Conservation (phyloP, 2,797 vertebrate species). For the Brachyalestes nurse region DNA sequence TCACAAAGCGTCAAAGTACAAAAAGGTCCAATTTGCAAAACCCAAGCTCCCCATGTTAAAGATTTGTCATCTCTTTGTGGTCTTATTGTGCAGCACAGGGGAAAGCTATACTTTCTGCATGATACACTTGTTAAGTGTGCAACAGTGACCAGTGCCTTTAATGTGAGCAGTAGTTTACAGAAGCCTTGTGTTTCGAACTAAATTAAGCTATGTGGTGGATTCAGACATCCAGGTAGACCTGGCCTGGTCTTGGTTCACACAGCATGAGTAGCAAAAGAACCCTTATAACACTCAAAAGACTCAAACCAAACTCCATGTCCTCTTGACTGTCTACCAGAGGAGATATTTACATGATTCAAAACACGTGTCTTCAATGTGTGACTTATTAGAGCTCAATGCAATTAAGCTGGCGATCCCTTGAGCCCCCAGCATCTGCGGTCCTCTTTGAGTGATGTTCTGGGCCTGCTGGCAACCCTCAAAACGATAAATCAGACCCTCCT, state of each 20-base stretch:
- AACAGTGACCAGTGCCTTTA: neutral
- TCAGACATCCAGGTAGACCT: neutral
- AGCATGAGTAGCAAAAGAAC: slow-evolving; percentile 52
- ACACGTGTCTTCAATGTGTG: slow-evolving; percentile 64
- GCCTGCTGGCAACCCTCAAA: slow-evolving; percentile 47
- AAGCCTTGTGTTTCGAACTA: slow-evolving; percentile 1
- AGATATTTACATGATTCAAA: slow-evolving; percentile 71
- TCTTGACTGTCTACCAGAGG: slow-evolving; percentile 51
- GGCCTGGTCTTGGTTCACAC: neutral
- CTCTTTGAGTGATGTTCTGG: slow-evolving; percentile 63
- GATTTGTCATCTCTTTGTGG: slow-evolving; percentile 50
- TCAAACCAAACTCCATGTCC: slow-evolving; percentile 54
- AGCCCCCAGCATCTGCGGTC: slow-evolving; percentile 65
- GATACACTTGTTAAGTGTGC: slow-evolving; percentile 19
- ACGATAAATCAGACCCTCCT: slow-evolving; percentile 46
- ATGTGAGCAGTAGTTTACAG: slow-evolving; percentile 1
- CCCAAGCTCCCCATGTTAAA: slow-evolving; percentile 23
- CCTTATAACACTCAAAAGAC: slow-evolving; percentile 52
- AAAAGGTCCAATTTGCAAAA: slow-evolving; percentile 54
- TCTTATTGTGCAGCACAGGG: slow-evolving; percentile 49
- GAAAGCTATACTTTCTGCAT: slow-evolving; percentile 30
- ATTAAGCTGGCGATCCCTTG: slow-evolving; percentile 72
- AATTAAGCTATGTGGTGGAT: slow-evolving; percentile 2
- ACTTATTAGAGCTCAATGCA: slow-evolving; percentile 76
- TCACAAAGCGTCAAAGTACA: slow-evolving; percentile 63